These are phyloP conservation scores for Mobula birostris DNA, from an alignment of 2,113 vertebrate genomes.

Conservation along the genomic window DNA sequence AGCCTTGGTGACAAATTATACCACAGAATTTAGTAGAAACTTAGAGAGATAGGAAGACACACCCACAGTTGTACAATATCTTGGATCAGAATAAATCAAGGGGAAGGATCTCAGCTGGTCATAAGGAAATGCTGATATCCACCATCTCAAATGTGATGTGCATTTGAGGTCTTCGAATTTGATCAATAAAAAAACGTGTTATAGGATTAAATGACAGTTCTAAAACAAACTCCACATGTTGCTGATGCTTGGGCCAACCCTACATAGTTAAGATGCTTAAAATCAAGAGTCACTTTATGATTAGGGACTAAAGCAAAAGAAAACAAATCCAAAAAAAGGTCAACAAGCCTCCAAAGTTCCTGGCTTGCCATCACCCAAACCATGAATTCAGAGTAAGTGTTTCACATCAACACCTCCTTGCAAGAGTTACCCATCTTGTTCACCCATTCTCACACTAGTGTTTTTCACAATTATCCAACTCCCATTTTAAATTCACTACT, in stretches of 20 bases:
- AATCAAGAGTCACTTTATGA: neutral
- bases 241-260: neutral
- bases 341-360: too few relatives aligned
- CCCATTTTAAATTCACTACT: neutral
- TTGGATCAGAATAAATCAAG: neutral
- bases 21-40: neutral
- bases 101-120: neutral
- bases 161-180: neutral
- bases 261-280: neutral
- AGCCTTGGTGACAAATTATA: neutral
- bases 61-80: neutral
- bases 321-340: too few relatives aligned
- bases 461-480: neutral
- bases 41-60: neutral
- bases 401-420: neutral
- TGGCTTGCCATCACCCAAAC: too few relatives aligned
- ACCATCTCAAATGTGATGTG: neutral
- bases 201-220: neutral
- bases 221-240: neutral
- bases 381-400: too few relatives aligned
- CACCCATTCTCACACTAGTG: neutral
- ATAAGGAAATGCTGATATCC: neutral
- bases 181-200: neutral
- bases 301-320: too few relatives aligned
- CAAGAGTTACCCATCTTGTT: neutral